phyloP scores from a whole-genome alignment of 1,140 invertebrate genomes.

The Caenorhabditis inopinata region DNA sequence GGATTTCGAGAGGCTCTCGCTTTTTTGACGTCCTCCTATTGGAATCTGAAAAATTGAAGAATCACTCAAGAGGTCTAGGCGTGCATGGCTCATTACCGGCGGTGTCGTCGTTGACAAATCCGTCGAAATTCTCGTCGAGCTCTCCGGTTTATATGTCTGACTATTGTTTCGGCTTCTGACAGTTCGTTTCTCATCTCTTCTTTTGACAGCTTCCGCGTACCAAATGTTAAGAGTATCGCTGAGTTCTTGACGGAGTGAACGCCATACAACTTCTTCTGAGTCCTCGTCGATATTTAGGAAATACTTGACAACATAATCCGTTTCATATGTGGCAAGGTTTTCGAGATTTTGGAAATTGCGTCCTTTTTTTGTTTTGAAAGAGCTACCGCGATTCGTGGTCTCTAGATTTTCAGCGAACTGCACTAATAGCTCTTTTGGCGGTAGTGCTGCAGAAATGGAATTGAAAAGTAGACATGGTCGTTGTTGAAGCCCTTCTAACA shows the following conservation, averaged over 20 bases:
- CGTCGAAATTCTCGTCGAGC: background rate
- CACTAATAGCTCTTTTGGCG: background rate
- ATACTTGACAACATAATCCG: background rate
- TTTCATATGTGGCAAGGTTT: background rate
- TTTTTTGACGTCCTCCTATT: background rate
- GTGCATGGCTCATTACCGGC: too few species aligned
- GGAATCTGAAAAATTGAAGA: background rate
- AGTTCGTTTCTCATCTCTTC: background rate
- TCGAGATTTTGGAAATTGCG: too few species aligned
- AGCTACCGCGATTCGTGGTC: too few species aligned
- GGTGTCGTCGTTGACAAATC: background rate
- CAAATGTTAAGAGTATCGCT: background rate
- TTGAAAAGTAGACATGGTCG: background rate
- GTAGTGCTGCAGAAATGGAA: background rate
- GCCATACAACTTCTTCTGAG: background rate
- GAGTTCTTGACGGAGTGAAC: background rate
- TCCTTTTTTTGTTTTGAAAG: too few species aligned
- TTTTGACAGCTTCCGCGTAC: background rate
- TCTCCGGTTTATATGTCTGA: background rate
- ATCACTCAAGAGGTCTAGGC: too few species aligned
- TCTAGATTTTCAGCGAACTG: background rate
- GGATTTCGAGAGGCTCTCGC: background rate
- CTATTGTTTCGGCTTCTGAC: background rate
- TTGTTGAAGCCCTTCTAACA: background rate
- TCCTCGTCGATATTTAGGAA: background rate